These are phyloP conservation scores for Opisthocomus hoazin DNA, from an alignment of 2,113 vertebrate species.

Conservation along the genomic window DNA sequence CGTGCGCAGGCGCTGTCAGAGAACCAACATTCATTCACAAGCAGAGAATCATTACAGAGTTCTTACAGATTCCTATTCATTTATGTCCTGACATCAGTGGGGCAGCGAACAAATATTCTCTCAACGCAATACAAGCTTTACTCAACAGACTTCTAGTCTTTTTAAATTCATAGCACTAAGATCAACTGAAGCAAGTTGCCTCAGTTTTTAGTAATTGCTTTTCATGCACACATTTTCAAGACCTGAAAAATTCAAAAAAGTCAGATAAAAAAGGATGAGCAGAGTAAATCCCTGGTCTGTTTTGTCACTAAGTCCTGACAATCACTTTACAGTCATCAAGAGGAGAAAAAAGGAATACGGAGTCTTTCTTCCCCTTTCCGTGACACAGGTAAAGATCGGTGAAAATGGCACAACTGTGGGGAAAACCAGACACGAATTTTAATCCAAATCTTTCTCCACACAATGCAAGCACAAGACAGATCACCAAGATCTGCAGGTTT, in stretches of 20 bases:
- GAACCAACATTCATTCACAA: background rate
- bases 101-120: background rate
- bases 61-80: background rate
- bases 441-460: background rate
- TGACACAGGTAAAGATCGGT: background rate
- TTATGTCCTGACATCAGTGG: background rate
- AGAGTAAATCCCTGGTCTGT: background rate
- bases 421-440: background rate
- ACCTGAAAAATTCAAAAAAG: background rate
- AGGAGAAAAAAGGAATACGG: background rate
- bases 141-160: background rate
- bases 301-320: background rate
- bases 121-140: background rate
- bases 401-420: background rate
- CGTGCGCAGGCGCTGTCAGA: accelerated
- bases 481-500: background rate
- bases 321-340: background rate
- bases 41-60: background rate
- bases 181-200: background rate
- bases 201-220: background rate
- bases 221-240: background rate
- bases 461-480: background rate
- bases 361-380: background rate
- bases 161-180: background rate
- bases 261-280: background rate